Evolutionary conservation across 2,888 invertebrate genomes (phyloP).

Genomic region (Allacma fusca): DNA sequence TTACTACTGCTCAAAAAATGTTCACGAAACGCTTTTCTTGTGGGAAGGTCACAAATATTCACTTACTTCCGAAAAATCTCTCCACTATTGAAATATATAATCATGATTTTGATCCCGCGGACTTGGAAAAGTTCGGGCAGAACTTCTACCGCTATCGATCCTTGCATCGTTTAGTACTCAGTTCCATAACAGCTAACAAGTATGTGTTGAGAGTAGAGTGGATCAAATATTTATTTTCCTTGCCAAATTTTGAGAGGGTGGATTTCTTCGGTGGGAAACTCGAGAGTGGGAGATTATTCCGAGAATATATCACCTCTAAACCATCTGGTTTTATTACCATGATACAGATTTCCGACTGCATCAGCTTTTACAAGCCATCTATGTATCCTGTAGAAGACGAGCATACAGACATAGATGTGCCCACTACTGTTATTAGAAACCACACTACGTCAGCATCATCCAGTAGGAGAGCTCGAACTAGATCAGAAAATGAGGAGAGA

Average conservation of each 20-base stretch:
- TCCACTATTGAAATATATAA: slow-evolving; percentile 22
- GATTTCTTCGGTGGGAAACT: slow-evolving; percentile 28
- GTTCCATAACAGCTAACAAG: not conserved
- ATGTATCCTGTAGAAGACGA: not conserved
- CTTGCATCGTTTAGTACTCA: not conserved
- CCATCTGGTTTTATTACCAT: slow-evolving; percentile 16
- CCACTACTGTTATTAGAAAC: too few relatives aligned
- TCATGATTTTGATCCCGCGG: not conserved
- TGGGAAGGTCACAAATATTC: slow-evolving; percentile 25
- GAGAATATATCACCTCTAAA: not conserved
- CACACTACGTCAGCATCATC: too few relatives aligned
- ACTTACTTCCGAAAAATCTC: slow-evolving; percentile 9
- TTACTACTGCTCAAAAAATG: not conserved
- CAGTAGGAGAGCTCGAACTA: too few relatives aligned
- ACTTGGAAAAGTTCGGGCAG: not conserved
- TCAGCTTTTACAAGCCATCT: slow-evolving; percentile 36
- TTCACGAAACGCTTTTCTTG: not conserved
- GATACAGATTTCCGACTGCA: slow-evolving; percentile 30
- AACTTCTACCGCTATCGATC: not conserved
- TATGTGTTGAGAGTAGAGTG: not conserved
- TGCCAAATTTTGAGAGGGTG: not conserved
- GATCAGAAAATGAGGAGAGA: too few relatives aligned
- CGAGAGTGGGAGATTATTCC: not conserved
- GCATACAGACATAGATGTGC: too few relatives aligned
- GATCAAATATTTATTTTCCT: slow-evolving; percentile 19